phyloP scores from a whole-genome alignment of 2,797 vertebrate genomes.

The Rousettus madagascariensis region DNA sequence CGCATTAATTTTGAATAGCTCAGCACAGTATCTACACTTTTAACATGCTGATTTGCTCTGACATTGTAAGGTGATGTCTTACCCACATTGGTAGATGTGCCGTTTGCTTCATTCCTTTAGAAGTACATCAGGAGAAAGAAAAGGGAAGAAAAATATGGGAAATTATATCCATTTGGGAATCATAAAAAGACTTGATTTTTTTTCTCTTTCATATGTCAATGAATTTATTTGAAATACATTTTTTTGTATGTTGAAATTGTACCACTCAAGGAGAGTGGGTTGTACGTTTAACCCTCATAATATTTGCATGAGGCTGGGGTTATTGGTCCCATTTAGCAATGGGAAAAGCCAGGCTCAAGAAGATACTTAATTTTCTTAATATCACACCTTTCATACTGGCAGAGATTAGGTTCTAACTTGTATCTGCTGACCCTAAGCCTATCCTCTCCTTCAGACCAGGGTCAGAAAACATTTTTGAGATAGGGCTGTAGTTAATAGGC shows the following conservation, averaged over 20 bases:
- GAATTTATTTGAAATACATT: not conserved
- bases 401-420: not conserved
- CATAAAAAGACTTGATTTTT: not conserved
- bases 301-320: not conserved
- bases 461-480: not conserved
- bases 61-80: conserved; percentile 62
- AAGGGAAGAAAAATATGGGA: not conserved
- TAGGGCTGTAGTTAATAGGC: not conserved
- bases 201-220: not conserved
- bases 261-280: not conserved
- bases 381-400: not conserved
- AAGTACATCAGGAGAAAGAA: conserved; percentile 59
- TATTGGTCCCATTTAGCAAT: not conserved
- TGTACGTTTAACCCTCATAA: not conserved
- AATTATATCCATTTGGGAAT: conserved; percentile 25
- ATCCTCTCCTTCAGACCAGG: not conserved
- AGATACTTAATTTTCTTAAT: not conserved
- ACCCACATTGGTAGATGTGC: not conserved
- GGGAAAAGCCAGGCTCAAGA: not conserved
- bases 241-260: not conserved
- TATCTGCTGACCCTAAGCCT: not conserved
- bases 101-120: conserved; percentile 60
- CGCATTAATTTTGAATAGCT: conserved; percentile 68
- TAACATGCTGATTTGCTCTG: conserved; percentile 65
- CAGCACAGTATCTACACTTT: conserved; percentile 62